Evolutionary conservation across 2,888 invertebrate species (phyloP).

Genomic region (Nemotelus pantherinus): DNA sequence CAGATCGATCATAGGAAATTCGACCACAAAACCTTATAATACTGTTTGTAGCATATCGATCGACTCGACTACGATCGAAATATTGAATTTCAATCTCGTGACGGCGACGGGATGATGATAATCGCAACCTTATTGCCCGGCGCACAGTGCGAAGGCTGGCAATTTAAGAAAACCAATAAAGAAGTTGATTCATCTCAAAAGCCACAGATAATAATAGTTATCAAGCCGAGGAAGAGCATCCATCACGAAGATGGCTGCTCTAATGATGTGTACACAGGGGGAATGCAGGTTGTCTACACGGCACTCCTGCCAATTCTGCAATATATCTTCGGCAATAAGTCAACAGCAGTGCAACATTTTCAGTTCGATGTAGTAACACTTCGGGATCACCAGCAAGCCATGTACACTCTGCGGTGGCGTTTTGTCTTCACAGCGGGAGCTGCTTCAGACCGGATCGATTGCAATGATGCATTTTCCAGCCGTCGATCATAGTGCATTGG

Average conservation of each 20-base stretch:
- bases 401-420: background rate
- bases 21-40: conserved; percentile 35
- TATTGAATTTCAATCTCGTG: conserved; percentile 36
- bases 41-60: conserved; percentile 7
- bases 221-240: conserved; percentile 38
- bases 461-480: too few species aligned
- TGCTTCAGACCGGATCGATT: background rate
- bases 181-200: conserved; percentile 42
- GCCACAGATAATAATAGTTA: conserved; percentile 43
- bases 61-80: conserved; percentile 26
- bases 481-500: too few species aligned
- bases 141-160: conserved; percentile 37
- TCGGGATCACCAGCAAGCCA: background rate
- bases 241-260: conserved; percentile 41
- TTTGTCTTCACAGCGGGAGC: background rate
- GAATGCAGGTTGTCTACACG: conserved; percentile 32
- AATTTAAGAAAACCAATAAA: conserved; percentile 45
- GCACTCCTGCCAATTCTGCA: conserved; percentile 33
- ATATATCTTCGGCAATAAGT: conserved; percentile 34
- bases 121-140: background rate
- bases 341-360: conserved; percentile 11
- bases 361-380: conserved; percentile 17
- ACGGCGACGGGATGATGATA: background rate
- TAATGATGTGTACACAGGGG: conserved; percentile 43
- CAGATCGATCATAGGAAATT: background rate